Evolutionary conservation across 2,888 invertebrate genomes (phyloP).

Genomic region (Corythucha ciliata): DNA sequence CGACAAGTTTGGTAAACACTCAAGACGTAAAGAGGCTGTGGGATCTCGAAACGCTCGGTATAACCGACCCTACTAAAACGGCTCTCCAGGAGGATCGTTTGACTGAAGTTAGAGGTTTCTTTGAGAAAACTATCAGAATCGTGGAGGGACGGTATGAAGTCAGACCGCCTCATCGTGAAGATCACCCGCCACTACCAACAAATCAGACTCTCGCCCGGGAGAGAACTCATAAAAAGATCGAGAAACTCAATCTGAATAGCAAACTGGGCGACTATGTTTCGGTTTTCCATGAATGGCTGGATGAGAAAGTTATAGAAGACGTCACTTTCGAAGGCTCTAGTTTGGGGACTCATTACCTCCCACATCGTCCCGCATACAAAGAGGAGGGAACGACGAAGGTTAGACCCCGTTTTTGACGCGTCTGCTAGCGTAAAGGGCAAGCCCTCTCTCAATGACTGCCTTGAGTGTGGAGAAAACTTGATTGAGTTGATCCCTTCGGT

Average conservation of each 20-base stretch:
- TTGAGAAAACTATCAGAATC: constrained; percentile 33
- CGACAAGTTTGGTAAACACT: too few species aligned
- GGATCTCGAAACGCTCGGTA: constrained; percentile 27
- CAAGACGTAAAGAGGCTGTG: constrained; percentile 24
- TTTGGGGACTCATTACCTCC: constrained; percentile 15
- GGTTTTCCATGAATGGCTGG: constrained; percentile 36
- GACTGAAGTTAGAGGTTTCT: constrained; percentile 17
- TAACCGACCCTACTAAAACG: constrained; percentile 20
- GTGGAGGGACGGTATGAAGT: constrained; percentile 38
- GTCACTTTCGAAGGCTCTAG: constrained; percentile 28
- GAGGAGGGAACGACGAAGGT: too few species aligned
- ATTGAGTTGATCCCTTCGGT: too few species aligned
- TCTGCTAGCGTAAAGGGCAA: too few species aligned
- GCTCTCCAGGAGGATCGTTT: constrained; percentile 2
- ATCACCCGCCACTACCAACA: constrained; percentile 36
- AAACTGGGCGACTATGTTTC: constrained; percentile 33
- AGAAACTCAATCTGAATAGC: constrained; percentile 31
- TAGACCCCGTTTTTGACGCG: too few species aligned
- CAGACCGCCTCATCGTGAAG: constrained; percentile 38
- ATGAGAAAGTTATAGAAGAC: constrained; percentile 35
- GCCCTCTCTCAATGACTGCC: too few species aligned
- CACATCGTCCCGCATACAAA: constrained; percentile 15
- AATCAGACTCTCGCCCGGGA: constrained; percentile 35
- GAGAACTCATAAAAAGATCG: constrained; percentile 33
- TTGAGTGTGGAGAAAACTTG: too few species aligned